These are phyloP conservation scores for Sceloporus tristichus DNA, from an alignment of 2,113 vertebrate species.

Conservation along the genomic window DNA sequence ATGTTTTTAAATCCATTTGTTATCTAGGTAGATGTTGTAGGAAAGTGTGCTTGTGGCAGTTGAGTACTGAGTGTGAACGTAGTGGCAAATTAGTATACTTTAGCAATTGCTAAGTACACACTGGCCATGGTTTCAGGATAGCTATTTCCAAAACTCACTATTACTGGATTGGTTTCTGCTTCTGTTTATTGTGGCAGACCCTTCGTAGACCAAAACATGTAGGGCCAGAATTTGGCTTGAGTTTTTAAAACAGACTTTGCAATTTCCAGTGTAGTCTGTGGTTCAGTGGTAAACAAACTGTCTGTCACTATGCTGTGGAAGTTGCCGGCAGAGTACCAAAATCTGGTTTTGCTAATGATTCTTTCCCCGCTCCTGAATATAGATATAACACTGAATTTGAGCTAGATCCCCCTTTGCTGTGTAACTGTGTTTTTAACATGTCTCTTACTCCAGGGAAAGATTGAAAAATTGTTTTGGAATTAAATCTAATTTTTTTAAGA, in stretches of 20 bases:
- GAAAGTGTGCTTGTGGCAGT: background rate
- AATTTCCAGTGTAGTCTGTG: constrained; percentile 23
- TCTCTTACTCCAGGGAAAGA: background rate
- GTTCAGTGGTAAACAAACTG: background rate
- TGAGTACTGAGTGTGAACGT: background rate
- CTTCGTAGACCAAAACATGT: background rate
- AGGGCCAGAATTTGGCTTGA: constrained; percentile 20
- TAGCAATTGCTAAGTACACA: too few species aligned
- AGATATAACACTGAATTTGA: constrained; percentile 26
- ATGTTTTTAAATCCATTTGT: too few species aligned
- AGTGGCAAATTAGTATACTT: background rate
- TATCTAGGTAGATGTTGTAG: background rate
- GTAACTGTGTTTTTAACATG: background rate
- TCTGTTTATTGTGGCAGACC: background rate
- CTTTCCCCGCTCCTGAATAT: background rate
- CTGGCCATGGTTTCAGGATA: background rate
- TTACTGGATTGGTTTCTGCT: background rate
- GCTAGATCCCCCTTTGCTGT: background rate
- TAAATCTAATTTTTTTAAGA: constrained; percentile 7
- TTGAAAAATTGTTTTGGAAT: background rate
- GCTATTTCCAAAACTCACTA: background rate
- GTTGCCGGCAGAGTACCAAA: constrained; percentile 3
- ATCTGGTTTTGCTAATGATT: background rate
- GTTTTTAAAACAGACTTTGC: background rate
- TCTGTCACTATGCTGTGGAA: constrained; percentile 5